Conservation (phyloP, 2,113 vertebrate genomes). For the Loxodonta africana region DNA sequence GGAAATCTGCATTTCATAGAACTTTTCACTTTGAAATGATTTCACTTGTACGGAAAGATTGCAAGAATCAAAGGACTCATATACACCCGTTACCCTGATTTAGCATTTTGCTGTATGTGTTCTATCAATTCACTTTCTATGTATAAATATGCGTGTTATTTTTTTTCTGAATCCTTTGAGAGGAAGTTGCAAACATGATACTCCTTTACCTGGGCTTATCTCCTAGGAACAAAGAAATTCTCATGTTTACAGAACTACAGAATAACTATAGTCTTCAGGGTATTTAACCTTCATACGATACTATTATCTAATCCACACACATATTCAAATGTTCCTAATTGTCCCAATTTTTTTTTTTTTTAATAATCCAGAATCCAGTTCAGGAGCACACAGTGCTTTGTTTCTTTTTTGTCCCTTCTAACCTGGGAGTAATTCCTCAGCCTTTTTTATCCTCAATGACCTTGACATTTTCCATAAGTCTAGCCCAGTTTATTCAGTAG, state of each 20-base stretch:
- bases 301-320: not conserved
- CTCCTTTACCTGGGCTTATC: not conserved
- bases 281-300: not conserved
- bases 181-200: not conserved
- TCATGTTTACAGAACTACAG: not conserved
- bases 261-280: not conserved
- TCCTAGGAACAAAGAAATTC: not conserved
- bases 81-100: not conserved
- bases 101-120: not conserved
- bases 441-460: not conserved
- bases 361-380: not conserved
- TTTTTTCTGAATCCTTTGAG: not conserved
- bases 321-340: not conserved
- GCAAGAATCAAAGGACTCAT: not conserved
- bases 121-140: not conserved
- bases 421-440: not conserved
- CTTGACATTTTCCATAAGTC: not conserved
- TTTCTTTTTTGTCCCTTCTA: slow-evolving; percentile 43
- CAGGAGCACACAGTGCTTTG: not conserved
- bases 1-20: not conserved
- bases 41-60: slow-evolving; percentile 3
- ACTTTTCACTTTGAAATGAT: slow-evolving; percentile 1
- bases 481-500: not conserved
- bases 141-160: not conserved
- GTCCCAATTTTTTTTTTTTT: not conserved